Evolutionary conservation across 2,888 invertebrate genomes (phyloP), one percentile per base, ranked within the genome.

Genomic region (Drosophila phalerata): DNA sequence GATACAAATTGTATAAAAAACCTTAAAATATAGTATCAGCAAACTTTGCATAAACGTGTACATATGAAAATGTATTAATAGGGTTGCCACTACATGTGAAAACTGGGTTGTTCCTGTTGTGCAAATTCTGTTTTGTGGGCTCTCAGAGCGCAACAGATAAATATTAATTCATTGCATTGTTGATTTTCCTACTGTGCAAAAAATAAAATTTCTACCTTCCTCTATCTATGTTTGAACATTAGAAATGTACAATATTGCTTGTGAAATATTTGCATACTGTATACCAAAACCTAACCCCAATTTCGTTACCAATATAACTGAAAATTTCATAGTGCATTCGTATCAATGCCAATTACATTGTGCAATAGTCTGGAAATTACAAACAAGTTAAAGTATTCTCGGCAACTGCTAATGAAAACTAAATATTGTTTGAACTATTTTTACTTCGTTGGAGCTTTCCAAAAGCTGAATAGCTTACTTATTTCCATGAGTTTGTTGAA

Each of bases 321-420:
- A 45, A 37, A 13, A n/a, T 37, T 62, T 45, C 28, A 8, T 34
- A 22, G 43, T 43, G 57, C 57, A 58, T 28, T 43, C 60, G 19
- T 65, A 43, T 65, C 37, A 43, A 51, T 51, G 37, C 25, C 60
- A 65, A 60, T 65, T 60, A 60, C 42, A 60, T 45, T 65, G 61
- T 47, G 51, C 65, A 65, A 65, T 65, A 60, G 65, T 45, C 43
- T 58, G 51, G n/a, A 65, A 58, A 65, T 38, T 19, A 5, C 49
- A 2, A 61, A 34, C n/a, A 32, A 43, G 5, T 22, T 6, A 5
- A 34, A 34, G 32, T 22, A 34, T 22, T 43, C 19, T 8, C 19
- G n/a, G 9, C 10, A 37, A 38, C 6, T 47, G n/a, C 13, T 47
- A 48, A 40, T 58, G 28, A 57, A 58, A 48, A 25, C 3, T 5